Percentiles rank a stretch among this genome's conserved stretches.
Evolutionary conservation across 1,140 invertebrate genomes (phyloP).

Genomic region (Planococcus citri): DNA sequence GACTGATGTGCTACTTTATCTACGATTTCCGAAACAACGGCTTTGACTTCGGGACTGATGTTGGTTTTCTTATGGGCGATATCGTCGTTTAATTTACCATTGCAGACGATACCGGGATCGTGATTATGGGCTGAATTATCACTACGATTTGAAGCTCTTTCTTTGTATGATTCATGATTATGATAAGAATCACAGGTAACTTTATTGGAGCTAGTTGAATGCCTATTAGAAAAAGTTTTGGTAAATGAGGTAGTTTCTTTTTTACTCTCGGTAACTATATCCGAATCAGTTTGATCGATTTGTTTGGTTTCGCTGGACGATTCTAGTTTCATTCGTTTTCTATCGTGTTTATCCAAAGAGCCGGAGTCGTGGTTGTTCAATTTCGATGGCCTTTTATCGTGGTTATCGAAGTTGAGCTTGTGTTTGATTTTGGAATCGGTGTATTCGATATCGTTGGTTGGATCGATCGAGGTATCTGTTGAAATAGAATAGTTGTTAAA

Average conservation of each 20-base stretch:
- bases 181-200: not conserved
- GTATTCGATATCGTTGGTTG: not conserved
- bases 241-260: constrained; percentile 3
- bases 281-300: not conserved
- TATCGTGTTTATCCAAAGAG: not conserved
- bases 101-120: not conserved
- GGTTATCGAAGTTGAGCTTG: not conserved
- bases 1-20: not conserved
- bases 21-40: not conserved
- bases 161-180: not conserved
- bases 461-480: not conserved
- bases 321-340: not conserved
- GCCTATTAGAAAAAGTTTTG: not conserved
- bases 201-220: not conserved
- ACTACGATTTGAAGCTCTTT: not conserved
- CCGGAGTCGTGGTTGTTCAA: not conserved
- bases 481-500: not conserved
- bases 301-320: not conserved
- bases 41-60: not conserved
- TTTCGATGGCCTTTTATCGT: not conserved
- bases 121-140: not conserved
- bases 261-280: not conserved
- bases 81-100: not conserved
- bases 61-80: not conserved
- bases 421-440: not conserved